Conservation (phyloP, 1,140 invertebrate genomes). For the Megalonaias nervosa region DNA sequence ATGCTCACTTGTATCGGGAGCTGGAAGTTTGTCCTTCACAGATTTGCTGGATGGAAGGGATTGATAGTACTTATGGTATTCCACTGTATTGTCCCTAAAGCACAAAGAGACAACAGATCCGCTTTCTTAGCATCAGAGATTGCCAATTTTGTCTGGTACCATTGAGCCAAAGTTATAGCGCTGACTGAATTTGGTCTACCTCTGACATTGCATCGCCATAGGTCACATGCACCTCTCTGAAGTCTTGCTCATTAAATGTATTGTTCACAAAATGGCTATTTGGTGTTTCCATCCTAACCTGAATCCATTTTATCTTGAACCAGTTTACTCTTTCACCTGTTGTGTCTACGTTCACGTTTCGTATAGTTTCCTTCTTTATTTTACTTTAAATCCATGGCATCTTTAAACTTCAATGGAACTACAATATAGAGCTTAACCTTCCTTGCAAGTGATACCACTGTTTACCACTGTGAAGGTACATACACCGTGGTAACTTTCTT, state of each 20-base stretch:
- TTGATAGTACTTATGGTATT: neutral
- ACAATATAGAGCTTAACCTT: too few species aligned
- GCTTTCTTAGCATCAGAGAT: constrained; percentile 32
- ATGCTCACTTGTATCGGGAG: neutral
- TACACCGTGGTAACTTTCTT: too few species aligned
- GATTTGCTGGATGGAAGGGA: neutral
- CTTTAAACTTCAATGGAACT: too few species aligned
- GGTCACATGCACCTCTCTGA: neutral
- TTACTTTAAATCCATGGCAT: too few species aligned
- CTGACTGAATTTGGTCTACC: too few species aligned
- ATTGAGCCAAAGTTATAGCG: neutral
- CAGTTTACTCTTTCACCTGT: constrained; percentile 27
- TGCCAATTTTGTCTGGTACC: constrained; percentile 16
- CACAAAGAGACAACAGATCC: constrained; percentile 14
- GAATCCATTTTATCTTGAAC: constrained; percentile 18
- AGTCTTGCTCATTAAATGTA: constrained; percentile 12
- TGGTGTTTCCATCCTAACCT: constrained; percentile 7
- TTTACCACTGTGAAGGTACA: too few species aligned
- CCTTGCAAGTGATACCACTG: too few species aligned
- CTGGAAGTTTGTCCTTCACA: neutral
- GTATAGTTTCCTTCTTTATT: neutral
- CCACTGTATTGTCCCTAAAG: constrained; percentile 11
- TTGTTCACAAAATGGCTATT: constrained; percentile 15
- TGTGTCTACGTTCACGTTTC: constrained; percentile 4
- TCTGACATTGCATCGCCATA: neutral